Base-by-base conservation (phyloP, 2,888 invertebrate genomes). In the Agrotis segetum region DNA sequence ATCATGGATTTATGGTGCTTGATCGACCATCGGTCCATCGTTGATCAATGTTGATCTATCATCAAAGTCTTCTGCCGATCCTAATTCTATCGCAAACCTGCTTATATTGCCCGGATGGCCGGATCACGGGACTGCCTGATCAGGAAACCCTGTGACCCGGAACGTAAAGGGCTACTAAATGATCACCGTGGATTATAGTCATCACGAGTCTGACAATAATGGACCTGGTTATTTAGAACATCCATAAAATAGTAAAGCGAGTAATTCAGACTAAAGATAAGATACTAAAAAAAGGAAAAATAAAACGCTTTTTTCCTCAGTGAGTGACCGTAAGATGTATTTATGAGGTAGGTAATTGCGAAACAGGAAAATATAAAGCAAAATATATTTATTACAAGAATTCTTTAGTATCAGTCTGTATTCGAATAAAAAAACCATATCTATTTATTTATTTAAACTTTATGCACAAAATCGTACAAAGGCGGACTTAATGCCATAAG, bases 401-500 rank as follows among this genome's bases (percentile, higher is more conserved):
- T 58, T 64, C 66, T 24, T 63, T 56, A 60, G n/a, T 13, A 56
- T 40, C 46, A 63, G 65, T 65, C 56, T 66, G 53, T n/a, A 66
- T 66, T 66, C 56, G 55, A 53, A 53, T 67, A 69, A 83, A 80
- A 79, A 83, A 79, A 70, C 53, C 59, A n/a, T 52, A 63, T 56
- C 17, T n/a, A n/a, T n/a, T n/a, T n/a, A n/a, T n/a, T n/a, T n/a
- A n/a, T n/a, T n/a, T n/a, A n/a, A n/a, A n/a, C n/a, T n/a, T n/a
- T n/a, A n/a, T n/a, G n/a, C n/a, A n/a, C n/a, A n/a, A n/a, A n/a
- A n/a, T n/a, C n/a, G n/a, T n/a, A n/a, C n/a, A n/a, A n/a, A n/a
- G n/a, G n/a, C n/a, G n/a, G n/a, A n/a, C n/a, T n/a, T n/a, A n/a
- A n/a, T n/a, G n/a, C n/a, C n/a, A n/a, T n/a, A n/a, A n/a, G n/a